Conservation (phyloP, 2,113 vertebrate species). For the Erythrocercus mccallii region DNA sequence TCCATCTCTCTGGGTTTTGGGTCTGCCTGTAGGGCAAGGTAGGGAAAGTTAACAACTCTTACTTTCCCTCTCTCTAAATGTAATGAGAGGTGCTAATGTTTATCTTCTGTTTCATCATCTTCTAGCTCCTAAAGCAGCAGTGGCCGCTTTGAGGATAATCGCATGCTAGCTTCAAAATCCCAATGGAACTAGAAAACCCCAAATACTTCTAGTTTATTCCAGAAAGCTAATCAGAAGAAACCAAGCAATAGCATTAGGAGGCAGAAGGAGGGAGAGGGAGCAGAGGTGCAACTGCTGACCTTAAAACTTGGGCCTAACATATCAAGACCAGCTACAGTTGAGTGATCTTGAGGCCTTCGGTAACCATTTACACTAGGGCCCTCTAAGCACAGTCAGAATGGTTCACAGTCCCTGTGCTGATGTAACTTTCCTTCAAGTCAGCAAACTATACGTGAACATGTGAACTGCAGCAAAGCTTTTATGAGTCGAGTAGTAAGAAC, state of each 20-base stretch:
- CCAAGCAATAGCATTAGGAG: neutral
- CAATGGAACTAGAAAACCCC: neutral
- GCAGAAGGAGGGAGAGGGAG: neutral
- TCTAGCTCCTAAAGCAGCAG: neutral
- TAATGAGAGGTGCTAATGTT: neutral
- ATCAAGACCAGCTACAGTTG: neutral
- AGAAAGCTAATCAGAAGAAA: neutral
- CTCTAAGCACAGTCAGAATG: neutral
- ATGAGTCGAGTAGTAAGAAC: neutral
- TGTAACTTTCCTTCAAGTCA: neutral
- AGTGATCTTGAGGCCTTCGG: rapidly evolving
- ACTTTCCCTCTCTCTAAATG: neutral
- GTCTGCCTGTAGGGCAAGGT: neutral
- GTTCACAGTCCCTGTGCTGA: neutral
- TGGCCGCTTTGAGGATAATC: neutral
- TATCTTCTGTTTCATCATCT: neutral
- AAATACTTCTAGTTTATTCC: neutral
- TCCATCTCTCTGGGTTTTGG: neutral
- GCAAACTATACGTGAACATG: rapidly evolving
- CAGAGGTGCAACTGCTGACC: neutral
- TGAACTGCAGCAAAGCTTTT: neutral
- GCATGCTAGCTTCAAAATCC: neutral
- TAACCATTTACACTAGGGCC: rapidly evolving
- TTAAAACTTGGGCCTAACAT: neutral
- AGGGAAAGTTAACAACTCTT: neutral